Conservation (phyloP, 2,113 vertebrate species). For the Progne subis region DNA sequence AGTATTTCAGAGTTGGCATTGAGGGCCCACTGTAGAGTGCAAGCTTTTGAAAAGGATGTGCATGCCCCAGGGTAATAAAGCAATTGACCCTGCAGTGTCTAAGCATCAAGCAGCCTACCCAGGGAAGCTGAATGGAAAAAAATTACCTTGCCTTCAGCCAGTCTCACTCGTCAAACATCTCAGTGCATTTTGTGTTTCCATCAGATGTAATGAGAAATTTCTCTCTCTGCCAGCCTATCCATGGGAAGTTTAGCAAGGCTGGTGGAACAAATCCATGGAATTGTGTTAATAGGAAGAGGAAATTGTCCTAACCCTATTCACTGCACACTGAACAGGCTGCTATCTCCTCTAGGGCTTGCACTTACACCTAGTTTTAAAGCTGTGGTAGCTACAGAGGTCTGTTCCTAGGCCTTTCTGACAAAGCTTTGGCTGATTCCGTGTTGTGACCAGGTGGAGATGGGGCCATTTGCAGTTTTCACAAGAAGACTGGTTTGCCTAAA, state of each 20-base stretch:
- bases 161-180: background rate
- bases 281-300: background rate
- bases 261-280: background rate
- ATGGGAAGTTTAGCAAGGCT: background rate
- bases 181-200: background rate
- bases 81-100: background rate
- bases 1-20: background rate
- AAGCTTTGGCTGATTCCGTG: background rate
- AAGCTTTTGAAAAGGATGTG: background rate
- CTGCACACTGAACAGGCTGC: fast-evolving
- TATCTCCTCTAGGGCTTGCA: background rate
- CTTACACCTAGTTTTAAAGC: background rate
- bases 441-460: background rate
- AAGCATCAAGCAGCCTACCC: background rate
- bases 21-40: fast-evolving
- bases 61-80: background rate
- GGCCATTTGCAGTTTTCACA: background rate
- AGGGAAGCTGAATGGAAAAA: background rate
- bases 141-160: background rate
- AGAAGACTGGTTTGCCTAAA: background rate
- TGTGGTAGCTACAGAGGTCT: background rate
- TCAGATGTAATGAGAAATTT: background rate
- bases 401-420: background rate
- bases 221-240: fast-evolving
- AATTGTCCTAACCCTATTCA: background rate